Conservation (phyloP, 2,113 vertebrate genomes). For the Ptilorrhoa leucosticta region DNA sequence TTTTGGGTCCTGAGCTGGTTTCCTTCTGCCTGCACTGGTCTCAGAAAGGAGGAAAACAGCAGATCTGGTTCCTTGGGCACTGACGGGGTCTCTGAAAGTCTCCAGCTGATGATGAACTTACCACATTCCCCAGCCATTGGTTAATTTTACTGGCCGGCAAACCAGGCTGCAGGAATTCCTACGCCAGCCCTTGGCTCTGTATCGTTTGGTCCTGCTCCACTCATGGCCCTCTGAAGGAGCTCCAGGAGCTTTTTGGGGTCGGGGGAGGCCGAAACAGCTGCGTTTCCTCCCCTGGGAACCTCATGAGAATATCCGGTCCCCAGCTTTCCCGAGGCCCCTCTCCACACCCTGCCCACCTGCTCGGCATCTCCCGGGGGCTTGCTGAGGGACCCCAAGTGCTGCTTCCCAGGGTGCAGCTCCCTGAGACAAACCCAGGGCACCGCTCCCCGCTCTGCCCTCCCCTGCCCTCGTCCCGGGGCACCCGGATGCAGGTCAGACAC, state of each 20-base stretch:
- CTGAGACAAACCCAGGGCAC: neutral
- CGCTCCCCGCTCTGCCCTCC: fast-evolving
- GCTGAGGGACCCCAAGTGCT: fast-evolving
- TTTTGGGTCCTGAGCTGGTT: neutral
- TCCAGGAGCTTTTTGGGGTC: neutral
- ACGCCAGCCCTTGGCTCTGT: neutral
- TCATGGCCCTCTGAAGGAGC: fast-evolving
- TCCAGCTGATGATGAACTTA: neutral
- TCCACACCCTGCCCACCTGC: neutral
- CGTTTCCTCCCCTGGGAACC: fast-evolving
- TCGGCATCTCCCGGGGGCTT: fast-evolving
- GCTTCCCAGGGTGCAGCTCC: neutral
- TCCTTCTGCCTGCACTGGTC: neutral
- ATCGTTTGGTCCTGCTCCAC: neutral
- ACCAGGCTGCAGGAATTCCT: neutral
- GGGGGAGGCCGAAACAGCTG: neutral
- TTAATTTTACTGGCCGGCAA: neutral
- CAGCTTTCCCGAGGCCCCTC: neutral
- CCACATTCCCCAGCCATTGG: neutral
- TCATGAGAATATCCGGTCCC: neutral
- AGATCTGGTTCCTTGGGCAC: neutral
- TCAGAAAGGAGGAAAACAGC: slow-evolving; percentile 34
- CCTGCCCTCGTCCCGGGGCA: fast-evolving
- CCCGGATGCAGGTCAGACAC: neutral
- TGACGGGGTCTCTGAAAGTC: neutral